Evolutionary conservation across 2,113 vertebrate genomes (phyloP).

Genomic region (Anseranas semipalmata): DNA sequence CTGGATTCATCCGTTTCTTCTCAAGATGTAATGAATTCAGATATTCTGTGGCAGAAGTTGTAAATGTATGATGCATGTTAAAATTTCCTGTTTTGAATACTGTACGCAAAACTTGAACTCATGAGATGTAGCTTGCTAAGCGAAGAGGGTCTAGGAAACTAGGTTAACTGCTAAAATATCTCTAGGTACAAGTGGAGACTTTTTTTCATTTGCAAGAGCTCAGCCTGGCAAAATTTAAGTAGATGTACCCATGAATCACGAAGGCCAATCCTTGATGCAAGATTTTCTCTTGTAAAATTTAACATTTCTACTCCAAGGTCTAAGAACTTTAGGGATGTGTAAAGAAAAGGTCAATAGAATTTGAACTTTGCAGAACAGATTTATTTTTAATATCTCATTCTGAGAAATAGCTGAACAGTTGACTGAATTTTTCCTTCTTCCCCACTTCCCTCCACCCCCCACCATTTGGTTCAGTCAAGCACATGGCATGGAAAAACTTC

Average conservation of each 20-base stretch:
- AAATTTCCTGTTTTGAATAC: not conserved
- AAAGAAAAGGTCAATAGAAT: not conserved
- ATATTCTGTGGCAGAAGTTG: not conserved
- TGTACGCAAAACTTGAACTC: not conserved
- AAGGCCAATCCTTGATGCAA: not conserved
- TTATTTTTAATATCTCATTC: not conserved
- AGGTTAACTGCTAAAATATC: not conserved
- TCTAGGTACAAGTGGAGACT: not conserved
- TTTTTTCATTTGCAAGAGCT: not conserved
- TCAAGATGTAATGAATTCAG: not conserved
- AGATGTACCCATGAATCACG: not conserved
- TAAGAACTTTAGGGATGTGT: not conserved
- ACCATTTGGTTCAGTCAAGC: not conserved
- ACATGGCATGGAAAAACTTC: not conserved
- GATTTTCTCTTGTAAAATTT: not conserved
- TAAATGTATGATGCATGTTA: not conserved
- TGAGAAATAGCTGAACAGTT: not conserved
- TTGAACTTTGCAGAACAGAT: not conserved
- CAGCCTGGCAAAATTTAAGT: not conserved
- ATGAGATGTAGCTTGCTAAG: not conserved
- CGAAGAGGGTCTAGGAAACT: not conserved
- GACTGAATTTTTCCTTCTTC: not conserved
- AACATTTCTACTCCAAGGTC: not conserved
- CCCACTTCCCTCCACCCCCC: not conserved
- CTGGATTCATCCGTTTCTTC: not conserved